phyloP scores from a whole-genome alignment of 2,888 invertebrate species.

The Phasia obesa region DNA sequence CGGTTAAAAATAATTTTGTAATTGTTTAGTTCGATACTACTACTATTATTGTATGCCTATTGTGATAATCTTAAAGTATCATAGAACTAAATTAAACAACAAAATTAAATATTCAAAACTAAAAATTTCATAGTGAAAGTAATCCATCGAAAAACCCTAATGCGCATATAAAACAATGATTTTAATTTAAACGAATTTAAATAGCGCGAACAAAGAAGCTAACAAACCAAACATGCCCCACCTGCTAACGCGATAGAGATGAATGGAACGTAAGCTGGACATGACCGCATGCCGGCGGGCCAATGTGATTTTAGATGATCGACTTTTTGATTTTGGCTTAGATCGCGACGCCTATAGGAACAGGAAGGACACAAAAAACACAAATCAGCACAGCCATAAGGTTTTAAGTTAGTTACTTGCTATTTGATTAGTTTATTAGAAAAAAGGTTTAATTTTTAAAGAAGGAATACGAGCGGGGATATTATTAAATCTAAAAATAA shows the following conservation, averaged over 20 bases:
- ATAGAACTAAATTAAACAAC: no score
- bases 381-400: constrained; percentile 71
- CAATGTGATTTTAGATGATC: constrained; percentile 91
- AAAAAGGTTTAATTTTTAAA: background rate
- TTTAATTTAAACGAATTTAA: constrained; percentile 16
- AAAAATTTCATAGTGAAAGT: background rate
- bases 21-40: no score
- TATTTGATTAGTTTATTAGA: constrained; percentile 44
- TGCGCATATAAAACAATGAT: constrained; percentile 47
- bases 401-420: constrained; percentile 64
- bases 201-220: constrained; percentile 48
- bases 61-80: no score
- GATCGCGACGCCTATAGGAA: constrained; percentile 88
- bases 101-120: background rate
- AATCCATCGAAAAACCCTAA: constrained; percentile 21
- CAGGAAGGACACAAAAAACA: constrained; percentile 74
- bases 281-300: constrained; percentile 96
- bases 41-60: no score
- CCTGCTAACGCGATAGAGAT: constrained; percentile 96
- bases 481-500: constrained; percentile 33
- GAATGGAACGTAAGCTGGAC: constrained; percentile 96
- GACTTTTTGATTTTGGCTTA: constrained; percentile 87
- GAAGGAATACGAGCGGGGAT: background rate
- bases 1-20: no score
- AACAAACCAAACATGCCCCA: constrained; percentile 80